phyloP scores from a whole-genome alignment of 2,113 vertebrate genomes.

The Bettongia penicillata region DNA sequence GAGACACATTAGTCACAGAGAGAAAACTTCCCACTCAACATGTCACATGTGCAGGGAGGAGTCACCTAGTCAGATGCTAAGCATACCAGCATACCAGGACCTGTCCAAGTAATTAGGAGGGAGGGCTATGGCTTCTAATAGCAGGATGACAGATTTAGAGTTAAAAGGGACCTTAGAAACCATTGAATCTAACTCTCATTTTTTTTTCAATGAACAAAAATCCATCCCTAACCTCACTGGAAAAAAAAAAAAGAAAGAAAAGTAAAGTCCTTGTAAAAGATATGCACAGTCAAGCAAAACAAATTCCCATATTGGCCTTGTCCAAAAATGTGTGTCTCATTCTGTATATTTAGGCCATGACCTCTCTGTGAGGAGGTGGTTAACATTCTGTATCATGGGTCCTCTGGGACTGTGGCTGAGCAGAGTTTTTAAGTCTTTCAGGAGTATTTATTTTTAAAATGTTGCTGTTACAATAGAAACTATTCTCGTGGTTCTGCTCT shows the following conservation, averaged over 20 bases:
- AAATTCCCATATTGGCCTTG: neutral
- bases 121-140: neutral
- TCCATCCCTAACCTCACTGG: neutral
- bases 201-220: neutral
- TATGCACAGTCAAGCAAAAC: neutral
- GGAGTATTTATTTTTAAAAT: neutral
- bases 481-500: neutral
- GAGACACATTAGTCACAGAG: neutral
- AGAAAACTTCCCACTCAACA: neutral
- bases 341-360: neutral
- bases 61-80: neutral
- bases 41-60: neutral
- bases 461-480: neutral
- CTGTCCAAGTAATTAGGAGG: neutral
- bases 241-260: neutral
- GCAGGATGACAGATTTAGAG: neutral
- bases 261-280: neutral
- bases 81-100: neutral
- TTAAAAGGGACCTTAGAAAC: neutral
- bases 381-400: neutral
- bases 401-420: neutral
- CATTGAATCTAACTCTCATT: neutral
- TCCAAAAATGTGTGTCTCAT: neutral
- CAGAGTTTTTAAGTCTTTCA: neutral
- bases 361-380: neutral